Evolutionary conservation across 2,113 vertebrate genomes (phyloP), one percentile per base, ranked within the genome.

Genomic region (Cyanocitta stelleri): DNA sequence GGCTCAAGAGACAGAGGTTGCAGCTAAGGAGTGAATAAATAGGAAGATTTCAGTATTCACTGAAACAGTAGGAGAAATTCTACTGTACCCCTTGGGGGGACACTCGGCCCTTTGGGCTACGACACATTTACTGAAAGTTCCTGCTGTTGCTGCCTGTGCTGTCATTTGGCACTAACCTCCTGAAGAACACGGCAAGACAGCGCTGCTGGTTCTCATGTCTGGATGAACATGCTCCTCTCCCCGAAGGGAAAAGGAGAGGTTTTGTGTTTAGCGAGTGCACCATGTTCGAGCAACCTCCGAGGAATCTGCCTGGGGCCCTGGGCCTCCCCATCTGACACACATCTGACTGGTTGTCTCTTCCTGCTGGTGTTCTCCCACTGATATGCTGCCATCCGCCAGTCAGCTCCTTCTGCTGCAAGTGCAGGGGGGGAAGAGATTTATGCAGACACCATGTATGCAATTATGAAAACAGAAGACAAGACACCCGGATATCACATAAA

Each of bases 361-460:
- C 62, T 82, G 91, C 96, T 95, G 93, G 86, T 92, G 93, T 52
- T 94, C 96, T 82, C 74, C 92, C 54, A 41, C 64, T 88, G 95
- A 97, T 9, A 80, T 61, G 85, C 95, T 93, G 95, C 96, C 94
- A 94, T 30, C 89, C 89, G 4, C 89, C 90, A 90, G 71, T 46
- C 94, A 90, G 78, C 81, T 97, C 83, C 95, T 87, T 39, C 43
- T 3, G 17, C 95, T 95, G 94, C 85, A 95, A 95, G 87, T 96
- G 91, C 74, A 22, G 44, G 22, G 56, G 56, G 73, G 29, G 33
- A 46, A 16, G 41, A 87, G 95, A 97, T 96, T 96, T 95, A 97
- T 93, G 97, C 95, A 97, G 97, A 94, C 96, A 97, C 94, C 85
- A 94, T 96, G 95, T 95, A 94, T 87, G 90, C 96, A 97, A 96